A percentile compares a stretch with the other conserved stretches of the same genome.
phyloP scores from a whole-genome alignment of 2,113 vertebrate genomes.

The human (Homo sapiens) region DNA sequence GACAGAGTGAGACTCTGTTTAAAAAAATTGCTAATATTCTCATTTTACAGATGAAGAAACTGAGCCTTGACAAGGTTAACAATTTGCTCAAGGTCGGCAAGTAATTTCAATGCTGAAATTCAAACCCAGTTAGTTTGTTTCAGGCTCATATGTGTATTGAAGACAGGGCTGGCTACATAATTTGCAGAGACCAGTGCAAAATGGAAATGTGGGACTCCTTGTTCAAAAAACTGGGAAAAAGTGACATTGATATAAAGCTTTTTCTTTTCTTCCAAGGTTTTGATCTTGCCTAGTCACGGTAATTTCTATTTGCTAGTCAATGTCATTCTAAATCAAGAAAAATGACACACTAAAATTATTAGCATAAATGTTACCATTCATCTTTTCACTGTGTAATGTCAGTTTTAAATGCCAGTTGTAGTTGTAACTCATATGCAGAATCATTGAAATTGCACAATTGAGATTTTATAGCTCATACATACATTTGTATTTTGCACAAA shows the following conservation, averaged over 20 bases:
- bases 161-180: not conserved
- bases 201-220: not conserved
- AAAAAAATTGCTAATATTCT: not conserved
- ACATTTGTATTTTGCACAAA: not conserved
- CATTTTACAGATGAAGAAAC: slow-evolving; percentile 4
- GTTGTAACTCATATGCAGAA: not conserved
- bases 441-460: not conserved
- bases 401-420: not conserved
- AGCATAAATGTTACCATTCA: not conserved
- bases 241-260: not conserved
- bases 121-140: not conserved
- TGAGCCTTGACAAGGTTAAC: not conserved
- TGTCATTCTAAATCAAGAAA: not conserved
- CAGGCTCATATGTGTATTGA: not conserved
- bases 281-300: not conserved
- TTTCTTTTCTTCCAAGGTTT: not conserved
- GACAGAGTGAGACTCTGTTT: too few species aligned
- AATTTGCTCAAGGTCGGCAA: not conserved
- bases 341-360: not conserved
- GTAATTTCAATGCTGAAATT: not conserved
- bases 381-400: not conserved
- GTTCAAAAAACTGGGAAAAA: not conserved
- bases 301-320: not conserved
- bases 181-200: not conserved
- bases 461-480: not conserved